Evolutionary conservation across 2,113 vertebrate species (phyloP).

Genomic region (Channa maculata): DNA sequence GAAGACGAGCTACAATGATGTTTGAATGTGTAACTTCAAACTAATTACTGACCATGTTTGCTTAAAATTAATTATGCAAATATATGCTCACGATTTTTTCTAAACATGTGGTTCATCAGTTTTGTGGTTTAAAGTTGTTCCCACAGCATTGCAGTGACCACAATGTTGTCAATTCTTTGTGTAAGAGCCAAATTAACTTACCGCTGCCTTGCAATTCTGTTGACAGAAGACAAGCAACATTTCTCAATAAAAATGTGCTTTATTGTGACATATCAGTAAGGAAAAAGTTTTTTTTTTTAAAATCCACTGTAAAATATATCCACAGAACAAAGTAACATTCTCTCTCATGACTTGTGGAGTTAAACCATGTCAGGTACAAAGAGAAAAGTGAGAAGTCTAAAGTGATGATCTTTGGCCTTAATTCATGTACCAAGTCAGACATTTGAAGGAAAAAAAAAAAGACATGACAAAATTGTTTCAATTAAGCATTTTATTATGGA

Average conservation of each 20-base stretch:
- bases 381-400: conserved; percentile 17
- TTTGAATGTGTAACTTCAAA: too few relatives aligned
- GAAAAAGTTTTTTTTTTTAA: conserved; percentile 58
- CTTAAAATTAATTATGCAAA: neutral
- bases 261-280: conserved; percentile 77
- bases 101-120: too few relatives aligned
- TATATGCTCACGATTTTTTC: neutral
- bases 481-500: conserved; percentile 76
- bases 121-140: too few relatives aligned
- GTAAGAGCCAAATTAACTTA: neutral
- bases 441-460: conserved; percentile 3
- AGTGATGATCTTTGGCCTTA: conserved; percentile 62
- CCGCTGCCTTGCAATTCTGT: neutral
- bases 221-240: conserved; percentile 39
- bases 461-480: conserved; percentile 52
- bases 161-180: too few relatives aligned
- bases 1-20: too few relatives aligned
- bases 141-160: too few relatives aligned
- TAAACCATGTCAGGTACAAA: conserved; percentile 15
- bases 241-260: conserved; percentile 81
- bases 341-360: conserved; percentile 34
- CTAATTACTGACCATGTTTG: neutral
- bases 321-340: conserved; percentile 45
- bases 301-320: conserved; percentile 46
- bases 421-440: conserved; percentile 24